phyloP scores from a whole-genome alignment of 2,888 invertebrate species.

The Dynastes tityus region DNA sequence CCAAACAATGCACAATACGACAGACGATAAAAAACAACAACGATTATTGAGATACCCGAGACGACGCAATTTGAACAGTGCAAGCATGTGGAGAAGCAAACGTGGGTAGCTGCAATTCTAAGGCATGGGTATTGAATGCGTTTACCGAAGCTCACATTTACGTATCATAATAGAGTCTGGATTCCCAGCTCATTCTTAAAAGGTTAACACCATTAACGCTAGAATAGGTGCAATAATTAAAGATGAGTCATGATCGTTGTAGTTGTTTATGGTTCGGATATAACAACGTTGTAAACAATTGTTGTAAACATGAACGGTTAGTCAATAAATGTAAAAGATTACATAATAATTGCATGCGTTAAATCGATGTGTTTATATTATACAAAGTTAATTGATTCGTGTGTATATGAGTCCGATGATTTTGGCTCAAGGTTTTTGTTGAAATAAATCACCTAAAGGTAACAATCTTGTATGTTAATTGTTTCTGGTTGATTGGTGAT shows the following conservation, averaged over 20 bases:
- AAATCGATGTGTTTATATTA: not conserved
- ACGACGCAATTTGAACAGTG: not conserved
- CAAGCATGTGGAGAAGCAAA: not conserved
- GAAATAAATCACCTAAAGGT: no score
- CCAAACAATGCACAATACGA: not conserved
- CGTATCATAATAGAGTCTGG: not conserved
- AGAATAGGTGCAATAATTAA: slow-evolving; percentile 24
- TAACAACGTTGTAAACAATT: not conserved
- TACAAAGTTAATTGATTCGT: not conserved
- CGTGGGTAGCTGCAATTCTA: not conserved
- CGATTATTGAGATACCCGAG: slow-evolving; percentile 19
- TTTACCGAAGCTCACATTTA: not conserved
- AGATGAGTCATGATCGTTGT: slow-evolving; percentile 18
- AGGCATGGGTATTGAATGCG: not conserved
- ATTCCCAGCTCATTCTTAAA: not conserved
- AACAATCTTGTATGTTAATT: no score
- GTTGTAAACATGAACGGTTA: not conserved
- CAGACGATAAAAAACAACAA: slow-evolving; percentile 17
- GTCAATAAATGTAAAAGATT: not conserved
- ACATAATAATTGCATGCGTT: not conserved
- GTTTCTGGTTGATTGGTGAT: no score
- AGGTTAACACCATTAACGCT: slow-evolving; percentile 23
- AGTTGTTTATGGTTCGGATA: not conserved
- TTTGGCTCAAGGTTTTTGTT: not conserved
- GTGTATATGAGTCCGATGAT: not conserved